Percentiles rank a stretch among this genome's conserved stretches.
These are phyloP conservation scores for Cerastoderma edule DNA, from an alignment of 2,888 invertebrate species.

Conservation along the genomic window DNA sequence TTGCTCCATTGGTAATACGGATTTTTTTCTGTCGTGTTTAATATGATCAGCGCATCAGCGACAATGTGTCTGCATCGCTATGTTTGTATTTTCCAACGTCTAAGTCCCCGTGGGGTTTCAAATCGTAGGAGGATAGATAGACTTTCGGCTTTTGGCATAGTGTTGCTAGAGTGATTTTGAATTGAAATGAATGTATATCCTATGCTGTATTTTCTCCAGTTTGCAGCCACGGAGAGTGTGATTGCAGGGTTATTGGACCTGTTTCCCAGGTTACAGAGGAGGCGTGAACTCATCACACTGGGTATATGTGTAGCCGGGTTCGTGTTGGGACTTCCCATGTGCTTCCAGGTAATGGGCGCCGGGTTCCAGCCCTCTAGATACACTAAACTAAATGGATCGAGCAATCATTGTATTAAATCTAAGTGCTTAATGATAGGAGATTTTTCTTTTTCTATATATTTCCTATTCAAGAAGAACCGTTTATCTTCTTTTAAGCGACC, in stretches of 20 bases:
- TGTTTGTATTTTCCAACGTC: not conserved
- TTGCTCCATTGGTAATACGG: no score
- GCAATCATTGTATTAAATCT: no score
- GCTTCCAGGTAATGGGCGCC: slow-evolving; percentile 61
- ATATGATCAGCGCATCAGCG: not conserved
- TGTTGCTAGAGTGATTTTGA: no score
- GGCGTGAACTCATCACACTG: slow-evolving; percentile 42
- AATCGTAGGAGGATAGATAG: not conserved
- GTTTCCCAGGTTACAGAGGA: slow-evolving; percentile 41
- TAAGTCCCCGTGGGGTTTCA: not conserved
- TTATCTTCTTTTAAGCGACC: no score
- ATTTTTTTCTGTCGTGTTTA: not conserved
- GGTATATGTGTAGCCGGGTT: slow-evolving; percentile 37
- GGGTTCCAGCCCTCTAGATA: not conserved
- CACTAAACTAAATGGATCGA: not conserved
- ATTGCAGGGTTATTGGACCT: slow-evolving; percentile 49
- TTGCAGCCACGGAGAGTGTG: slow-evolving; percentile 49
- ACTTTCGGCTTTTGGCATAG: no score
- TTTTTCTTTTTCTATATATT: no score
- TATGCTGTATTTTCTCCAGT: slow-evolving; percentile 42
- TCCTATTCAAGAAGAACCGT: no score
- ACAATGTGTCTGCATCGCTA: not conserved
- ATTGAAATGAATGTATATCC: no score
- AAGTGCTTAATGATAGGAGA: no score
- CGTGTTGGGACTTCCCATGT: slow-evolving; percentile 46